These are phyloP conservation scores for Chionodraco myersi DNA, from an alignment of 2,113 vertebrate genomes.

Conservation along the genomic window DNA sequence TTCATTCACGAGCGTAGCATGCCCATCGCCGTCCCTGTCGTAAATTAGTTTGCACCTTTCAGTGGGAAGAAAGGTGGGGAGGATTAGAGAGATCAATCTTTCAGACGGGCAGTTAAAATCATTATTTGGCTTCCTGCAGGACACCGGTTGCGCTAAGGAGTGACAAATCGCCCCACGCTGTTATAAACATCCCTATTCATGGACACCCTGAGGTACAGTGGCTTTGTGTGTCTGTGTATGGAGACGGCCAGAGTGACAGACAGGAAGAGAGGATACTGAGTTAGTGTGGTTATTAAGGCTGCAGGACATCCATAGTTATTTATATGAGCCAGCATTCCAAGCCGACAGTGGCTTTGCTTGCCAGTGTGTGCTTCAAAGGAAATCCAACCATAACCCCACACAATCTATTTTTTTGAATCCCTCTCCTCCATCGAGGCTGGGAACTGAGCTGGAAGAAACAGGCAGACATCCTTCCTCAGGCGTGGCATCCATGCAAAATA, in stretches of 20 bases:
- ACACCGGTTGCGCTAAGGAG: conserved; percentile 67
- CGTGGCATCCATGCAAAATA: conserved; percentile 2
- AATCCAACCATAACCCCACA: conserved; percentile 50
- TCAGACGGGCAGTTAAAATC: conserved; percentile 76
- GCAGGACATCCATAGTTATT: conserved; percentile 55
- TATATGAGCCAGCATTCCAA: conserved; percentile 54
- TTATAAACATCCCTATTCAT: conserved; percentile 66
- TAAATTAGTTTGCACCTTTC: conserved; percentile 78
- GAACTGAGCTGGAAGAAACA: conserved; percentile 42
- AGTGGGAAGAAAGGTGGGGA: conserved; percentile 58
- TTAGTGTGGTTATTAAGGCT: conserved; percentile 63
- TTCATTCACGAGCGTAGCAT: conserved; percentile 64
- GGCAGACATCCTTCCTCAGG: conserved; percentile 23
- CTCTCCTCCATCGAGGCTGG: conserved; percentile 60
- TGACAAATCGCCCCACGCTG: conserved; percentile 69
- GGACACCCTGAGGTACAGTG: conserved; percentile 21
- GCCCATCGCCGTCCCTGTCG: conserved; percentile 55
- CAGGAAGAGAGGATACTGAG: conserved; percentile 29
- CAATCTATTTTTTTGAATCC: conserved; percentile 67
- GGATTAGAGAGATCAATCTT: conserved; percentile 79
- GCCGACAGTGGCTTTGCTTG: conserved; percentile 50
- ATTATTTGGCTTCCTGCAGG: conserved; percentile 80
- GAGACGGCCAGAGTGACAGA: conserved; percentile 52
- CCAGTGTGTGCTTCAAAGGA: conserved; percentile 49
- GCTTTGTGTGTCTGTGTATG: conserved; percentile 44